phyloP scores from a whole-genome alignment of 2,888 invertebrate species.

The Hylaea fasciaria region DNA sequence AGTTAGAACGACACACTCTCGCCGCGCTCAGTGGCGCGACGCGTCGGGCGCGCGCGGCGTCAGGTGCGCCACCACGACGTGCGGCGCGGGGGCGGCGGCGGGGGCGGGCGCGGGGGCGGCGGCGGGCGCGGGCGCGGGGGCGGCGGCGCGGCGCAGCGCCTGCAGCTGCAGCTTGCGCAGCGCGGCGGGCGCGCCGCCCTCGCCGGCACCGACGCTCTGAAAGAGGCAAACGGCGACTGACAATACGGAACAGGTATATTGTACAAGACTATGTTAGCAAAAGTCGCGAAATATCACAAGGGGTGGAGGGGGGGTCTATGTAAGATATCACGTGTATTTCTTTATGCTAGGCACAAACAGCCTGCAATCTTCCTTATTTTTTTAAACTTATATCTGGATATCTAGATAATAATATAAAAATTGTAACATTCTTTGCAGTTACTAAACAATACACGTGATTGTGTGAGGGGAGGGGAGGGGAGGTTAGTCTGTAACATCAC shows the following conservation, averaged over 20 bases:
- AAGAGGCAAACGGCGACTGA: neutral
- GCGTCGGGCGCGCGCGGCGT: slow-evolving; percentile 60
- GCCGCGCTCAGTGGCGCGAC: slow-evolving; percentile 50
- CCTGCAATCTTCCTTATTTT: too few species aligned
- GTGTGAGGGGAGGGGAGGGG: too few species aligned
- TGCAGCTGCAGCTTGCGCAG: slow-evolving; percentile 60
- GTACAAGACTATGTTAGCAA: too few species aligned
- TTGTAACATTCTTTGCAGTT: too few species aligned
- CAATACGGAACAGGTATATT: neutral
- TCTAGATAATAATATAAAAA: too few species aligned
- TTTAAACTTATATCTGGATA: neutral
- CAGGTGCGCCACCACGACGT: slow-evolving; percentile 68
- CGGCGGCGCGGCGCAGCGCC: slow-evolving; percentile 56
- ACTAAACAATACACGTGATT: too few species aligned
- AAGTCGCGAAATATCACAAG: too few species aligned
- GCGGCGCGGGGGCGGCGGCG: slow-evolving; percentile 74
- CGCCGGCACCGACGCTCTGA: slow-evolving; percentile 75
- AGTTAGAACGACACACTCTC: too few species aligned
- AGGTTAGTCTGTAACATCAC: too few species aligned
- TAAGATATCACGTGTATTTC: too few species aligned
- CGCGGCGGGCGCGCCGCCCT: slow-evolving; percentile 71
- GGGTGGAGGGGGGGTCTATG: too few species aligned
- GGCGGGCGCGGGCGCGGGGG: slow-evolving; percentile 35
- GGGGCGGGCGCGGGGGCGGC: slow-evolving; percentile 63
- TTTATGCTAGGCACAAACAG: too few species aligned